Base-by-base conservation (phyloP, 2,888 invertebrate species). In the Archips xylosteana region DNA sequence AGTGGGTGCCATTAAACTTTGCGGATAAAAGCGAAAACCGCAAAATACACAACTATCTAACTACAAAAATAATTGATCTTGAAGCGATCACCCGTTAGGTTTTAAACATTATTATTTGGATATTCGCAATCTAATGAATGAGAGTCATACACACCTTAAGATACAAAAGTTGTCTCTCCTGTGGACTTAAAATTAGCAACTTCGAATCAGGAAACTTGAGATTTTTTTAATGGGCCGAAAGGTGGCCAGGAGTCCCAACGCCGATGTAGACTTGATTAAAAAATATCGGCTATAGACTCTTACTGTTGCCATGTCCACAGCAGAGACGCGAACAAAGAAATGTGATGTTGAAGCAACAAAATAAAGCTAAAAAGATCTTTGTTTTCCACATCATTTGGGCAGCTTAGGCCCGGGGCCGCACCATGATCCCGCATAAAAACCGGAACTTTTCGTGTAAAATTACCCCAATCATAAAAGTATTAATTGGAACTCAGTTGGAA, bases 1-100 rank as follows among this genome's bases (percentile, higher is more conserved):
- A 69, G 59, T 74, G 54, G 69, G 70, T 12, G 45, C 74, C 60
- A 74, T 74, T 74, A 70, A 74, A 74, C 69, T 69, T 69, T 54
- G 36, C 8, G 65, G 70, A 45, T 74, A 64, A 74, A 60, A 54
- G 59, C 68, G 47, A 63, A 51, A 36, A 49, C 49, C 59, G 39
- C 63, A n/a, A 62, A 54, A 71, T 60, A 66, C 54, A 62, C 36
- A 15, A 68, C 23, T 23, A 23, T 51, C 69, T 23, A 65, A 51
- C 51, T 65, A 45, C 59, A 63, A 65, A 74, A 74, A 74, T 70
- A 70, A 74, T 74, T 65, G 54, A 67, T 71, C 61, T 61, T 65
- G 51, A 69, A 60, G 36, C 45, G 32, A 47, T 49, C 39, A 36
- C 54, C 67, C 62, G 23, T 65, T 71, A 32, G 47, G 63, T 70